Base-by-base conservation (phyloP, 2,113 vertebrate species). In the Tinamus guttatus region DNA sequence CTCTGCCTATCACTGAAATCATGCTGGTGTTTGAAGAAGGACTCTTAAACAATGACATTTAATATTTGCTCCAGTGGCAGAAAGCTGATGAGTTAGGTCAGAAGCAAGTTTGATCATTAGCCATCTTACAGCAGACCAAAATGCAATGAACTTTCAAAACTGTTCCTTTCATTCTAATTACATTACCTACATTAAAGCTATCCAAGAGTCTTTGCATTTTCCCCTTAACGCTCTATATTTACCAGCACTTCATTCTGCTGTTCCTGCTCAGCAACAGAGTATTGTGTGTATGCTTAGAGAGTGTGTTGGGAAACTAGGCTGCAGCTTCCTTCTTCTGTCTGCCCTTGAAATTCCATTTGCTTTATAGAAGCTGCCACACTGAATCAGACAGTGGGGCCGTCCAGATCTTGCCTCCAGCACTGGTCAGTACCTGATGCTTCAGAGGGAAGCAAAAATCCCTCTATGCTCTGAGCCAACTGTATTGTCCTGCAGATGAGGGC, bases 61-160 rank as follows among this genome's bases (percentile, higher is more conserved):
- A 59, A 78, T 79, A 78, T 85, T 94, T 93, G 51, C 88, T 88
- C 65, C 75, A 64, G 47, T 65, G 91, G 43, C 96, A 90, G 87
- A 75, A 81, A 92, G 85, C 82, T 94, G 97, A 94, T 89, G 93
- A 91, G 87, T 67, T 89, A n/a, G 90, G 85, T 85, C 85, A 87
- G 91, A 87, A 83, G 93, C 76, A 91, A 93, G 89, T 87, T 87
- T 77, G 85, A 74, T 88, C 94, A 79, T 94, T 96, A 96, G 94
- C 96, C 92, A 34, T 59, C 94, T 68, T 49, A 59, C 4, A 16
- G 62, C 81, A 95, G 49, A 92, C 38, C 60, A 63, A 89, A 95
- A 88, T 60, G 60, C 84, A 96, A 59, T 94, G 87, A 85, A 68
- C 68, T 93, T 79, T 63, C 73, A 64, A 11, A 85, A 65, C 54